Percentiles rank a stretch among this genome's conserved stretches.
These are phyloP conservation scores for Formica selysi DNA, from an alignment of 1,140 invertebrate genomes.

Conservation along the genomic window DNA sequence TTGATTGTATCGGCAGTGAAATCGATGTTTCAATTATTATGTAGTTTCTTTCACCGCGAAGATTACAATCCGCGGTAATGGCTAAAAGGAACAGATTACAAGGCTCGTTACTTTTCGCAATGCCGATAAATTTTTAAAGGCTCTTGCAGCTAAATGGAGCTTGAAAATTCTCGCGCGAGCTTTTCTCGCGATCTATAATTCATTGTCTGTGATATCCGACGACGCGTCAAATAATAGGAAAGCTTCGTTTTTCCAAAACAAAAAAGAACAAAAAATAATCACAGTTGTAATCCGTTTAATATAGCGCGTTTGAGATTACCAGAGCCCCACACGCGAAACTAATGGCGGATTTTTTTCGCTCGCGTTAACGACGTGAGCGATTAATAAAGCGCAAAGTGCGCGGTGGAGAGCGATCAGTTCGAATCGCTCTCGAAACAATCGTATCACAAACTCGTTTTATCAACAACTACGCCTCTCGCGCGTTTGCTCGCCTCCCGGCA, in stretches of 20 bases:
- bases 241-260: neutral
- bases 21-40: constrained; percentile 44
- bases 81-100: constrained; percentile 62
- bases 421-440: constrained; percentile 56
- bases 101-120: constrained; percentile 65
- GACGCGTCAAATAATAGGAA: constrained; percentile 43
- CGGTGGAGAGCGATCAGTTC: constrained; percentile 36
- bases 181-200: constrained; percentile 31
- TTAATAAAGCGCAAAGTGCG: constrained; percentile 50
- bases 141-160: constrained; percentile 33
- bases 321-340: neutral
- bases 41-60: constrained; percentile 13
- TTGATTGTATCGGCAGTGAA: neutral
- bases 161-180: constrained; percentile 36
- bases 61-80: constrained; percentile 53
- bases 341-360: constrained; percentile 50
- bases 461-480: constrained; percentile 24
- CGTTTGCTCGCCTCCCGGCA: neutral
- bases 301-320: constrained; percentile 42
- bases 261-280: neutral
- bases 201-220: constrained; percentile 1
- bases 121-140: constrained; percentile 54
- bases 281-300: constrained; percentile 40
- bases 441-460: constrained; percentile 62
- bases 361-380: constrained; percentile 9